phyloP scores from a whole-genome alignment of 2,888 invertebrate species.

The Sesia apiformis region DNA sequence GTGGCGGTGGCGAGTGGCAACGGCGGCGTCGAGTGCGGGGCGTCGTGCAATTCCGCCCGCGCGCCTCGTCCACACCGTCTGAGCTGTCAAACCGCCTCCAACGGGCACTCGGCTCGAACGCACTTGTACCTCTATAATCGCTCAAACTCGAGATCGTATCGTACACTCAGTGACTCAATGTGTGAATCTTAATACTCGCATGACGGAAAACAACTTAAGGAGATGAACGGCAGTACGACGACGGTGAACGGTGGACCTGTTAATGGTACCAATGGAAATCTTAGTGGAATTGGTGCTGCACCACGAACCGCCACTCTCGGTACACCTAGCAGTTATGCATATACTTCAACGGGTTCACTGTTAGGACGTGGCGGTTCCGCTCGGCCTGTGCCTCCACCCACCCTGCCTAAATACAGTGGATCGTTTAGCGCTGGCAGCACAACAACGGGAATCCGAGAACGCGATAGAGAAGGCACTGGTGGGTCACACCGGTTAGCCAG shows the following conservation, averaged over 20 bases:
- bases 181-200: slow-evolving; percentile 61
- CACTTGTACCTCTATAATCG: slow-evolving; percentile 37
- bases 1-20: slow-evolving; percentile 30
- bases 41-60: slow-evolving; percentile 52
- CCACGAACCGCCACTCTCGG: slow-evolving; percentile 67
- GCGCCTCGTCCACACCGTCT: slow-evolving; percentile 48
- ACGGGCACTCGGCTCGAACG: slow-evolving; percentile 69
- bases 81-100: slow-evolving; percentile 73
- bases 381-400: slow-evolving; percentile 84
- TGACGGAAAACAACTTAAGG: slow-evolving; percentile 50
- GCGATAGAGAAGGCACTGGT: slow-evolving; percentile 79
- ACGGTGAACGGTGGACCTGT: slow-evolving; percentile 67
- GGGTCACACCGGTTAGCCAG: slow-evolving; percentile 87
- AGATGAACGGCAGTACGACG: slow-evolving; percentile 73
- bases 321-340: slow-evolving; percentile 77
- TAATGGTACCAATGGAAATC: slow-evolving; percentile 59
- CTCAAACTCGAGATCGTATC: slow-evolving; percentile 48
- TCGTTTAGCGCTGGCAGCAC: slow-evolving; percentile 84
- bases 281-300: slow-evolving; percentile 61
- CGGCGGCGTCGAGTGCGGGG: slow-evolving; percentile 40
- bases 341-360: slow-evolving; percentile 76
- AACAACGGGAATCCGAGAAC: slow-evolving; percentile 76
- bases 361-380: slow-evolving; percentile 77
- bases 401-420: slow-evolving; percentile 85
- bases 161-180: slow-evolving; percentile 56